Conservation (phyloP, 2,113 vertebrate genomes). For the Nestor notabilis region DNA sequence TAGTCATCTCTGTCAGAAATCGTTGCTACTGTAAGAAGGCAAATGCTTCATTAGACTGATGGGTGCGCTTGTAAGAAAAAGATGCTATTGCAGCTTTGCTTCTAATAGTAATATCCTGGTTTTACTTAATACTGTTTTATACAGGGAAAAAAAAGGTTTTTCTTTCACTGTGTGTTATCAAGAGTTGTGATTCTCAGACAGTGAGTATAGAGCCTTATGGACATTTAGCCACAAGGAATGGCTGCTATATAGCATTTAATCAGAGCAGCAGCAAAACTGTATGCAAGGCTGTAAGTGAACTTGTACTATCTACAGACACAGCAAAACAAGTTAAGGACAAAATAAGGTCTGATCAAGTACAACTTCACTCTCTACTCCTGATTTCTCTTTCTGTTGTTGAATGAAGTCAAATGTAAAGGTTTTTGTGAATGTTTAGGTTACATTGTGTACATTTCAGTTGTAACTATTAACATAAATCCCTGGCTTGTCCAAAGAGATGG, state of each 20-base stretch:
- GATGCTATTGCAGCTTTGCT: not conserved
- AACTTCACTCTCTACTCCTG: not conserved
- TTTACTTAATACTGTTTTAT: not conserved
- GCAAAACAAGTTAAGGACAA: not conserved
- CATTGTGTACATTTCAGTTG: not conserved
- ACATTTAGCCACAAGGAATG: not conserved
- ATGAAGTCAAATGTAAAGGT: not conserved
- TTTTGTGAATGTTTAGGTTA: not conserved
- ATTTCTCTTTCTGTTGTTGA: not conserved
- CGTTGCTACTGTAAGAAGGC: not conserved
- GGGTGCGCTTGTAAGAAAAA: not conserved
- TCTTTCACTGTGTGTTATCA: not conserved
- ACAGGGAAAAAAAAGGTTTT: not conserved
- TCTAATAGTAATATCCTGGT: not conserved
- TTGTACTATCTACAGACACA: not conserved
- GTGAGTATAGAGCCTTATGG: not conserved
- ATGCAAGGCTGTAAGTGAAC: not conserved
- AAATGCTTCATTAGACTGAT: not conserved
- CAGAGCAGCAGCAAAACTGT: not conserved
- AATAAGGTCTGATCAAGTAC: not conserved
- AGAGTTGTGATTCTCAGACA: not conserved
- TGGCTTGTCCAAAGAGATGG: not conserved
- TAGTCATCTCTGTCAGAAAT: not conserved
- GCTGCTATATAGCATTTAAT: not conserved
- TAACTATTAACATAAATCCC: not conserved